A percentile compares a stretch with the other conserved stretches of the same genome.
These are phyloP conservation scores for Furcula furcula DNA, from an alignment of 2,888 invertebrate genomes.

Conservation along the genomic window DNA sequence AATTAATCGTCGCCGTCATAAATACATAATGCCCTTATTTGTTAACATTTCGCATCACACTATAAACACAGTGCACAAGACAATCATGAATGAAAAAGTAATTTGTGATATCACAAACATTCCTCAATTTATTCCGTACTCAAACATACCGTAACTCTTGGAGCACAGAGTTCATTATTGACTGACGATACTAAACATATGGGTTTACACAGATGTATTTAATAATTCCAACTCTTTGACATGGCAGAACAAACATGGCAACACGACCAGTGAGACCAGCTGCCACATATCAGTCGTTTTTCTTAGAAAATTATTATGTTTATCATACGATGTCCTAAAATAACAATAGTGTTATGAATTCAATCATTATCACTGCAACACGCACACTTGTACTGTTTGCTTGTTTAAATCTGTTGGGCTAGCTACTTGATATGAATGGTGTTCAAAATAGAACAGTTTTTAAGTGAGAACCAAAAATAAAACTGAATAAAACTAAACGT, in stretches of 20 bases:
- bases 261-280: slow-evolving; percentile 34
- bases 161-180: slow-evolving; percentile 8
- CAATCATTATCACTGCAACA: slow-evolving; percentile 29
- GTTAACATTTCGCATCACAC: slow-evolving; percentile 21
- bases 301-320: slow-evolving; percentile 36
- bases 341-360: slow-evolving; percentile 27
- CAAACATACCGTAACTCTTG: slow-evolving; percentile 1
- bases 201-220: slow-evolving; percentile 57
- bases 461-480: too few relatives aligned
- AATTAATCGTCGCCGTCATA: too few relatives aligned
- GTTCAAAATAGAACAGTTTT: too few relatives aligned
- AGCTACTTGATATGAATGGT: too few relatives aligned
- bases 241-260: slow-evolving; percentile 39
- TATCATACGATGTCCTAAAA: slow-evolving; percentile 21
- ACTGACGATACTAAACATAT: slow-evolving; percentile 5
- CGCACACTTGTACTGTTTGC: slow-evolving; percentile 9
- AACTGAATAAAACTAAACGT: too few relatives aligned
- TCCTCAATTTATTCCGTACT: not conserved
- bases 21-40: too few relatives aligned
- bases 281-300: slow-evolving; percentile 39
- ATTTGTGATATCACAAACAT: slow-evolving; percentile 7
- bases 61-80: not conserved
- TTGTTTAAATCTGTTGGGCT: not conserved
- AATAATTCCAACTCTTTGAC: slow-evolving; percentile 38
- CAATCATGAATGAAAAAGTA: slow-evolving; percentile 12